Conservation (phyloP, 2,113 vertebrate species). For the Chrysochloris asiatica region DNA sequence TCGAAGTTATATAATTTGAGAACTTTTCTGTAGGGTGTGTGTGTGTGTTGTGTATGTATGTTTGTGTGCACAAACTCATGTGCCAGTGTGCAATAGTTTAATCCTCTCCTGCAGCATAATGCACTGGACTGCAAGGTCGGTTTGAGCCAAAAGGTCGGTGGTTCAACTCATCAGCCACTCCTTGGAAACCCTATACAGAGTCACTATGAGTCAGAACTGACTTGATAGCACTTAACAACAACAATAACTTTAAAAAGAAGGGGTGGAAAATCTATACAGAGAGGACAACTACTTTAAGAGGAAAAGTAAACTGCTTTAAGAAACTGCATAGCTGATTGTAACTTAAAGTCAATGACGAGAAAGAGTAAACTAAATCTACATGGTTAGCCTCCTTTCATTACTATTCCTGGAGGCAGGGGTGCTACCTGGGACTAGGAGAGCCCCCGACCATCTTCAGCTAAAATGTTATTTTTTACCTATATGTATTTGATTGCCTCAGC, state of each 20-base stretch:
- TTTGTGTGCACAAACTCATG: too few species aligned
- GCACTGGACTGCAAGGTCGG: too few species aligned
- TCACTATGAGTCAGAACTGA: too few species aligned
- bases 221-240: too few species aligned
- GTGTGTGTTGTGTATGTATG: neutral
- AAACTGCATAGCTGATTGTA: slow-evolving; percentile 24
- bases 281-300: slow-evolving; percentile 30
- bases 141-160: too few species aligned
- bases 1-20: slow-evolving; percentile 35
- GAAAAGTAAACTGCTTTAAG: slow-evolving; percentile 28
- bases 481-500: slow-evolving; percentile 22
- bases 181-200: too few species aligned
- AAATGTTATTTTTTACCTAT: neutral
- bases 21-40: neutral
- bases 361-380: slow-evolving; percentile 10
- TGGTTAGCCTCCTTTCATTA: slow-evolving; percentile 7
- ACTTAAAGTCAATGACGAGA: slow-evolving; percentile 24
- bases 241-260: slow-evolving; percentile 37
- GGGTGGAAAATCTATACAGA: slow-evolving; percentile 5
- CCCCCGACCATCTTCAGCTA: neutral
- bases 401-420: neutral
- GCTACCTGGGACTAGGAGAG: neutral
- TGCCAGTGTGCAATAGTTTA: neutral
- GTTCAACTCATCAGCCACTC: too few species aligned
- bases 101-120: neutral